Base-by-base conservation (phyloP, 1,140 invertebrate genomes). In the Lepeophtheirus salmonis region DNA sequence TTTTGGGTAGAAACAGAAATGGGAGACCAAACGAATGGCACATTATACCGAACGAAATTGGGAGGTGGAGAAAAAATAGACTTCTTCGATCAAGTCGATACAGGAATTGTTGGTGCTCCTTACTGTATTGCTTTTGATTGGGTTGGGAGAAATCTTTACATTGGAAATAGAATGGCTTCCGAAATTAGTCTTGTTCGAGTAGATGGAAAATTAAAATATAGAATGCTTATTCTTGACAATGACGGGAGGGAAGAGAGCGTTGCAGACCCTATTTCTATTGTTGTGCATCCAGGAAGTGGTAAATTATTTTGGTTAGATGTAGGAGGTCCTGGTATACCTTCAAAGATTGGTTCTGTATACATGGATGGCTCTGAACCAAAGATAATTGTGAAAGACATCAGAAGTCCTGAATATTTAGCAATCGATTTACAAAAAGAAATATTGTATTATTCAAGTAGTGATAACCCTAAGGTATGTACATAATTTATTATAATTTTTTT, bases 251-350 rank as follows among this genome's bases (percentile, higher is more conserved):
- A 76, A 54, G 80, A 78, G 0, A 90, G 89, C 0, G 87, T 97
- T 10, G 84, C 87, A 0, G 82, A 82, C 66, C 94, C 94, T 0
- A 84, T 81, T 65, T 78, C 84, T 0, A 80, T 98, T 52, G 86
- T 82, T 60, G 73, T 97, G 1, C 90, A 97, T 75, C 91, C 94
- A 0, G 78, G 78, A 2, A 83, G 87, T 66, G 95, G 90, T 75
- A 85, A 83, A 74, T 70, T 96, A 4, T 96, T 90, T 72, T 98
- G 94, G 92, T 79, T 92, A 1, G 95, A 98, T 69, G 85, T 89
- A 64, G 95, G 94, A 3, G 88, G 86, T 14, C 83, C 78, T 63
- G 88, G 89, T 10, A 85, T 97, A 0, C 83, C 85, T 0, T 76
- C 82, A 0, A 98, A 97, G 71, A 83, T 99, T 21, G 91, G 81